Evolutionary conservation across 1,140 invertebrate genomes (phyloP).

Genomic region (Lordiphosa clarofinis): DNA sequence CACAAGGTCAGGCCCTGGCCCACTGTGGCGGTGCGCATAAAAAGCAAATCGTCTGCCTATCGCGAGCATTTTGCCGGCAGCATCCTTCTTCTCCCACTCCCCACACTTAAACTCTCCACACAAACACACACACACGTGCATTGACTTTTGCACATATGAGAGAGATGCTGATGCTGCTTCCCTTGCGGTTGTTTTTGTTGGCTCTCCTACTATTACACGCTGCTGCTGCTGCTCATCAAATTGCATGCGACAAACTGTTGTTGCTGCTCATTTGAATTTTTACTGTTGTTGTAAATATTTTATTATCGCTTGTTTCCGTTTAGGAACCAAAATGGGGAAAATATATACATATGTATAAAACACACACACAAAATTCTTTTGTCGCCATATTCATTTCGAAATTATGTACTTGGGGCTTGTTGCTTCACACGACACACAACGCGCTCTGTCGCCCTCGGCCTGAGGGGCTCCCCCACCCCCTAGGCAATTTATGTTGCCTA

Average conservation of each 20-base stretch:
- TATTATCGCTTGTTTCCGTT: constrained; percentile 77
- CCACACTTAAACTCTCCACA: background rate
- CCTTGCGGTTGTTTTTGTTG: constrained; percentile 17
- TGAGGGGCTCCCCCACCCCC: constrained; percentile 1
- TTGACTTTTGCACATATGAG: constrained; percentile 17
- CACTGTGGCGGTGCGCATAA: constrained; percentile 14
- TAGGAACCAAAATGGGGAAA: constrained; percentile 67
- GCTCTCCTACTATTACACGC: constrained; percentile 66
- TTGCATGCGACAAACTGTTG: constrained; percentile 28
- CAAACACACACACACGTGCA: background rate
- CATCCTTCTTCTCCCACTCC: constrained; percentile 2
- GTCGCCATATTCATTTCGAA: constrained; percentile 73
- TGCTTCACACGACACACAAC: constrained; percentile 52
- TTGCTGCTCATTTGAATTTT: constrained; percentile 37
- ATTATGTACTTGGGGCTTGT: constrained; percentile 68
- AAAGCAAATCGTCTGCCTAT: constrained; percentile 10
- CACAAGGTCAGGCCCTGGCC: constrained; percentile 10
- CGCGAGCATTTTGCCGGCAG: constrained; percentile 8
- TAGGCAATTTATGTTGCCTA: constrained; percentile 54
- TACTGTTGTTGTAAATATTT: constrained; percentile 64
- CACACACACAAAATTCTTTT: constrained; percentile 56
- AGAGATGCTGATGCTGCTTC: constrained; percentile 10
- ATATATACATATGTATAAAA: background rate
- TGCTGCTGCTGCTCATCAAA: constrained; percentile 49
- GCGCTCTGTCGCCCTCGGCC: constrained; percentile 33